phyloP scores from a whole-genome alignment of 2,113 vertebrate species.

The Sturnus vulgaris region DNA sequence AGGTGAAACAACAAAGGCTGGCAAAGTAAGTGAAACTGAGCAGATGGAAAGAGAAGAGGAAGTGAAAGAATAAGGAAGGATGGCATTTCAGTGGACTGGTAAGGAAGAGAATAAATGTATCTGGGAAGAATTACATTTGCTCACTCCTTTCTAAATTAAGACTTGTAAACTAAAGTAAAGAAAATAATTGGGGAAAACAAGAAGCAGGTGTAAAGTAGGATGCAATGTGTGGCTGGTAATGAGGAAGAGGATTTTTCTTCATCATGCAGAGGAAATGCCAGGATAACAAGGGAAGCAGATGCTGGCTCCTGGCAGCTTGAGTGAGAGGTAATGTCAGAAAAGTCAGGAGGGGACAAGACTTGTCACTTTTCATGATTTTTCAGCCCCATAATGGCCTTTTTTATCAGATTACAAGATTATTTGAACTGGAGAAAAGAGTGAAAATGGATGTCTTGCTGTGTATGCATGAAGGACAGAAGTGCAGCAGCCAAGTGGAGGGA shows the following conservation, averaged over 20 bases:
- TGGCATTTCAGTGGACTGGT: not conserved
- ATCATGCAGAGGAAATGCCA: not conserved
- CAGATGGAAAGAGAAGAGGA: not conserved
- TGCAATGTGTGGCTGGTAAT: not conserved
- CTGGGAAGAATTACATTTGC: not conserved
- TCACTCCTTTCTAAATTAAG: slow-evolving; percentile 14
- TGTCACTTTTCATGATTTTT: not conserved
- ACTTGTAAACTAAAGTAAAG: not conserved
- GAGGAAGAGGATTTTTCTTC: slow-evolving; percentile 53
- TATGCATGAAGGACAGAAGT: not conserved
- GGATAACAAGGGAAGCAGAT: slow-evolving; percentile 34
- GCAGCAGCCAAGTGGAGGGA: not conserved
- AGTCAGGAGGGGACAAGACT: not conserved
- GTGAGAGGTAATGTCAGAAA: slow-evolving; percentile 32
- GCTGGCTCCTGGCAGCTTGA: slow-evolving; percentile 40
- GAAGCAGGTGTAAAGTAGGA: slow-evolving; percentile 36
- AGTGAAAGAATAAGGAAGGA: not conserved
- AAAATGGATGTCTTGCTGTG: not conserved
- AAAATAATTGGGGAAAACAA: not conserved
- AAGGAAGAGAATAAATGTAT: not conserved
- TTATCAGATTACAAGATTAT: not conserved
- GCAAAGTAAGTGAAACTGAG: not conserved
- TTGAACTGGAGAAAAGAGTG: not conserved
- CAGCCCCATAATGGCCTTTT: not conserved
- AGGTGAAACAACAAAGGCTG: not conserved